A percentile compares a stretch with the other conserved stretches of the same genome.
Conservation (phyloP, 2,797 vertebrate species). For the Pseudochaenichthys georgianus region DNA sequence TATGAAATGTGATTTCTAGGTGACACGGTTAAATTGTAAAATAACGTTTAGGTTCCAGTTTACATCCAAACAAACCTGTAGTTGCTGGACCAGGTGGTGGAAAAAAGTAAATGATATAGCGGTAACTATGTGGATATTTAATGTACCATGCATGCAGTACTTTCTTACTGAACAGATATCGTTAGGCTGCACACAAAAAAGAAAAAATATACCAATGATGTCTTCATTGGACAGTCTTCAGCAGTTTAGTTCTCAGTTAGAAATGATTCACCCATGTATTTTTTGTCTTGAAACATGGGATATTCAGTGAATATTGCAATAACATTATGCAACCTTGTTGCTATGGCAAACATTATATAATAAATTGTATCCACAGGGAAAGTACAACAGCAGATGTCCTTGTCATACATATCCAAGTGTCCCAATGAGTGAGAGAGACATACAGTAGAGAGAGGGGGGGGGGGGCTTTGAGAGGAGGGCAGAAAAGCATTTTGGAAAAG, state of each 20-base stretch:
- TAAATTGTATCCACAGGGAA: neutral
- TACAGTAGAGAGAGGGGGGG: too few relatives aligned
- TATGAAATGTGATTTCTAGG: neutral
- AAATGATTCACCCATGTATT: neutral
- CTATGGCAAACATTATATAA: neutral
- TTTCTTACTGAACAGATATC: neutral
- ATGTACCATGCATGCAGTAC: neutral
- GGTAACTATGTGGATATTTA: neutral
- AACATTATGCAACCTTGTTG: neutral
- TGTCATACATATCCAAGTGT: too few relatives aligned
- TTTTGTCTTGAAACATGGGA: neutral
- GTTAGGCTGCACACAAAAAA: too few relatives aligned
- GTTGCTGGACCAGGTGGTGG: neutral
- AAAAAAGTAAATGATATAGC: neutral
- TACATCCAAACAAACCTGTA: too few relatives aligned
- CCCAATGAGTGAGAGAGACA: neutral
- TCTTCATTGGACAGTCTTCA: neutral
- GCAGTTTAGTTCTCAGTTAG: neutral
- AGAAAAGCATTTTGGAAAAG: constrained; percentile 44
- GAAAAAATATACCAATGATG: neutral
- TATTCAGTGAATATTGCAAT: neutral
- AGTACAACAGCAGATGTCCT: neutral
- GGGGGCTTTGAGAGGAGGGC: too few relatives aligned
- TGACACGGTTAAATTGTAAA: neutral
- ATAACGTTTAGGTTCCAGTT: neutral